A percentile compares a stretch with the other conserved stretches of the same genome.
These are phyloP conservation scores for Accipiter virgatus DNA, from an alignment of 2,113 vertebrate species.

Conservation along the genomic window DNA sequence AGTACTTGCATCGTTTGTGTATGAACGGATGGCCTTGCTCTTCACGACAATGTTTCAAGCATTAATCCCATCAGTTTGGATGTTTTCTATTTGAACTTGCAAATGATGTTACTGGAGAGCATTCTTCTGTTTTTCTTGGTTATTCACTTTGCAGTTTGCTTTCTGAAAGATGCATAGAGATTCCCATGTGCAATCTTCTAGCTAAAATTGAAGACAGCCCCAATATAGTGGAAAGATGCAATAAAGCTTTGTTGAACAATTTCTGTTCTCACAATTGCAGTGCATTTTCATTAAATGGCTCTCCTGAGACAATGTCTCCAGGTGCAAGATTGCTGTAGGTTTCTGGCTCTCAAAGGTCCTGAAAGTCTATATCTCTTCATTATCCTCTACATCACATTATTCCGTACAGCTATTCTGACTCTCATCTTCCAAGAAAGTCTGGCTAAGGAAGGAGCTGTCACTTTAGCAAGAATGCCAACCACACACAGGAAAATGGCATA, in stretches of 20 bases:
- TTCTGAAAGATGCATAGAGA: neutral
- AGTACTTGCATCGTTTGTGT: neutral
- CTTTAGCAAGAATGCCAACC: neutral
- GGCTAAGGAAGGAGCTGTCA: neutral
- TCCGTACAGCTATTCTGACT: neutral
- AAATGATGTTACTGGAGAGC: neutral
- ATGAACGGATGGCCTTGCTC: neutral
- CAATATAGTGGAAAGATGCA: neutral
- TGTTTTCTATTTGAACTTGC: neutral
- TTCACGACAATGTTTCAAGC: neutral
- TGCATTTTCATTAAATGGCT: neutral
- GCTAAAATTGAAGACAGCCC: neutral
- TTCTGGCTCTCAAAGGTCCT: neutral
- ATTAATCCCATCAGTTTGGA: neutral
- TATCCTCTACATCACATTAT: neutral
- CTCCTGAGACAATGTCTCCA: neutral
- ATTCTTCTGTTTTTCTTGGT: neutral
- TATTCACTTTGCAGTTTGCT: neutral
- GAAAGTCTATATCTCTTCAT: constrained; percentile 26
- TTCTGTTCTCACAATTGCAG: neutral
- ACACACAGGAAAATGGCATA: neutral
- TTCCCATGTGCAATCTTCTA: neutral
- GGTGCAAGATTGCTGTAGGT: neutral
- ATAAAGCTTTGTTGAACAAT: neutral
- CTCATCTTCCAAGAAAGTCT: neutral